A percentile compares a stretch with the other conserved stretches of the same genome.
phyloP scores from a whole-genome alignment of 2,797 vertebrate genomes.

The Pseudotriccus pelzelni region DNA sequence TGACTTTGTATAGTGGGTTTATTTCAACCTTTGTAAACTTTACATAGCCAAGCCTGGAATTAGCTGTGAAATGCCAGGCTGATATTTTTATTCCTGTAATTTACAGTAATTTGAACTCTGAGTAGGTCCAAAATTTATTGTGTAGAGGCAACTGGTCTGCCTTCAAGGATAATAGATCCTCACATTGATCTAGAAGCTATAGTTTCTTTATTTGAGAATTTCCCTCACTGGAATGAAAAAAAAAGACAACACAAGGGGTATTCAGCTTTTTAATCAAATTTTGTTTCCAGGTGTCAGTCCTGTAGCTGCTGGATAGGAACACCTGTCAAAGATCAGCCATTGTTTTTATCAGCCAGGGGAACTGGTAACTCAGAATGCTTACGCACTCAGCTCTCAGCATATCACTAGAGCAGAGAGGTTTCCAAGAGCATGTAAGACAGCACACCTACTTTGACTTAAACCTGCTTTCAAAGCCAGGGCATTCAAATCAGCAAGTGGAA shows the following conservation, averaged over 20 bases:
- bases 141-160: background rate
- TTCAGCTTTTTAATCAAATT: background rate
- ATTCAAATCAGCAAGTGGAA: background rate
- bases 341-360: background rate
- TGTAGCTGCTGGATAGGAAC: background rate
- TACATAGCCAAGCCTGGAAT: background rate
- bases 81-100: background rate
- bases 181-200: background rate
- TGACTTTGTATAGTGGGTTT: background rate
- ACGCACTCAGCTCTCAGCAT: accelerated
- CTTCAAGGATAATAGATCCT: background rate
- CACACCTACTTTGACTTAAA: background rate
- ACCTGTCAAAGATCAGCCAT: background rate
- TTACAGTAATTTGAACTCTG: background rate
- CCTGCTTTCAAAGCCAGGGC: background rate
- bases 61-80: background rate
- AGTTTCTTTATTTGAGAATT: background rate
- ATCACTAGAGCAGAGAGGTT: background rate
- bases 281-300: background rate
- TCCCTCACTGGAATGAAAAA: background rate
- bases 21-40: conserved; percentile 11
- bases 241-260: background rate
- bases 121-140: background rate
- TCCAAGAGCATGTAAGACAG: background rate
- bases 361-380: background rate